Evolutionary conservation across 2,797 vertebrate genomes (phyloP), one percentile per base, ranked within the genome.

Genomic region (Artibeus jamaicensis): DNA sequence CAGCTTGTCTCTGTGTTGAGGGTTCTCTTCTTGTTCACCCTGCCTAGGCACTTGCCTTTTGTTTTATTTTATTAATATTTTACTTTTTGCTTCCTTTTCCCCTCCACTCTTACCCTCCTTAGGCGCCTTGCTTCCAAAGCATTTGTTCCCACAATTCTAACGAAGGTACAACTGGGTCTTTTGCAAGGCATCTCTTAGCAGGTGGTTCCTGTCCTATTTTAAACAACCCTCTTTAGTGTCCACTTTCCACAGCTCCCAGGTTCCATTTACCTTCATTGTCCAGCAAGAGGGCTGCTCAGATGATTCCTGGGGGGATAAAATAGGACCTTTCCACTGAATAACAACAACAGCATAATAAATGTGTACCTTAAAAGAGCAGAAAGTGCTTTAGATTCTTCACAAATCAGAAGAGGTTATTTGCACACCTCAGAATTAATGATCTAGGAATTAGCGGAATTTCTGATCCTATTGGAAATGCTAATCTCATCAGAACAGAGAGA

Each of bases 141-240:
- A 98, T 98, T 98, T 98, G 59, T 98, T 98, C 97, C 95, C 96
- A 97, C 74, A 96, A 89, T 97, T 98, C 98, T 98, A 93, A 89
- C 29, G 97, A 98, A 98, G 98, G 98, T 97, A 96, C 94, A 89
- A 34, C 78, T 82, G 96, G 93, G 89, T 96, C 98, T 97, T 97
- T 97, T 96, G 92, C 95, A 86, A 97, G 89, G 91, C 98, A 98
- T 99, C 99, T 99, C 98, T 99, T 99, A 99, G 98, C 98, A 98
- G 98, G 97, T 26, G 62, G n/a, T 97, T 97, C 97, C 98, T 98
- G 96, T 97, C 97, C 97, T 97, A 87, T 96, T 98, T 98, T 96
- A 97, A 98, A 97, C 68, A 97, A 96, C 94, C 39, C 95, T 96
- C 96, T 97, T 96, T 94, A 74, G 88, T 97, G 93, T 96, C 93